phyloP scores from a whole-genome alignment of 2,113 vertebrate species.

The Mionectes macconnelli region DNA sequence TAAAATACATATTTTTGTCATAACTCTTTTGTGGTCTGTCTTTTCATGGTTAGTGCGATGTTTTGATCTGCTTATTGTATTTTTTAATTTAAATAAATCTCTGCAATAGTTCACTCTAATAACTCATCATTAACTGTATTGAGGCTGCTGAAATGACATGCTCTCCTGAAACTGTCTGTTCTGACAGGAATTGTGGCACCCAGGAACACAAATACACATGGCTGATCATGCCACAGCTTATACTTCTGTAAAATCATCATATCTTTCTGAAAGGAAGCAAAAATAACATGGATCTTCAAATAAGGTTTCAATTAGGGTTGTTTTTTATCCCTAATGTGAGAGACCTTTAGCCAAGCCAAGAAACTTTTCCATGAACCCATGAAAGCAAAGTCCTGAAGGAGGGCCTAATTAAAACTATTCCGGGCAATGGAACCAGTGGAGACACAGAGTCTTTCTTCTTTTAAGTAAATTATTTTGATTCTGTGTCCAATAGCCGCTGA shows the following conservation, averaged over 20 bases:
- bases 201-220: neutral
- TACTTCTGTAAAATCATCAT: neutral
- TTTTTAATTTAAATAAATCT: neutral
- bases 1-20: neutral
- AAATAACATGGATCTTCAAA: neutral
- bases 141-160: neutral
- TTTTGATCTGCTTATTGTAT: neutral
- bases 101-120: neutral
- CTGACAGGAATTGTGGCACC: neutral
- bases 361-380: neutral
- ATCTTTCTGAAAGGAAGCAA: neutral
- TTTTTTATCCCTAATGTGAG: neutral
- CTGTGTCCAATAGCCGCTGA: neutral
- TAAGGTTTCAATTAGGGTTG: neutral
- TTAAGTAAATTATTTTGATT: neutral
- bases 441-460: neutral
- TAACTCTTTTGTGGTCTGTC: neutral
- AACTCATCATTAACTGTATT: neutral
- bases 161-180: neutral
- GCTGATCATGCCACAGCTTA: neutral
- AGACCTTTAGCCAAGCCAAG: neutral
- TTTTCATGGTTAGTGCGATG: neutral
- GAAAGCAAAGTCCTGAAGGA: neutral
- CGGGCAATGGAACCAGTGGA: neutral
- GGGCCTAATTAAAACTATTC: conserved; percentile 1